phyloP scores from a whole-genome alignment of 1,140 invertebrate species.

The Drosophila serrata region DNA sequence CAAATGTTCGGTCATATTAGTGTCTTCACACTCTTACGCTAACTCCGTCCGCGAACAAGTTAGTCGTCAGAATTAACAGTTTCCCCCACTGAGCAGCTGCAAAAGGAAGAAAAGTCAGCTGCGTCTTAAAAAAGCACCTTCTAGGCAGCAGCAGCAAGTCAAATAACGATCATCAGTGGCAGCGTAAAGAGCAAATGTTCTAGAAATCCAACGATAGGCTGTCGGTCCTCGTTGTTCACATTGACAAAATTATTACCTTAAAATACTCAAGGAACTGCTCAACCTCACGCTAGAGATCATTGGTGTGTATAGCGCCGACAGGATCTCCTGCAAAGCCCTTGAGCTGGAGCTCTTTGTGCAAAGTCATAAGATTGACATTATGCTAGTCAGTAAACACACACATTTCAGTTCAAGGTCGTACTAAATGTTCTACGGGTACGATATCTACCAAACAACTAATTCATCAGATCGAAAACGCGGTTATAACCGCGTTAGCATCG shows the following conservation, averaged over 20 bases:
- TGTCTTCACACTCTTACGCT: too few relatives aligned
- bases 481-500: too few relatives aligned
- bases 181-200: slow-evolving; percentile 2
- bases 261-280: neutral
- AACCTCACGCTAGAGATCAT: too few relatives aligned
- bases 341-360: neutral
- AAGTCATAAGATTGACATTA: neutral
- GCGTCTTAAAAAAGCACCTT: too few relatives aligned
- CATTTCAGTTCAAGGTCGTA: neutral
- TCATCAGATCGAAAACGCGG: neutral
- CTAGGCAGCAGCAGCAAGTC: neutral
- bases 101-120: too few relatives aligned
- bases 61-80: too few relatives aligned
- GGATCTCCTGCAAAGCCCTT: neutral
- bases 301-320: neutral
- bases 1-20: too few relatives aligned
- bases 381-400: neutral
- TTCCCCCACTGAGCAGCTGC: too few relatives aligned
- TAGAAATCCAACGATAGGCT: neutral
- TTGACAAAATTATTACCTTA: neutral
- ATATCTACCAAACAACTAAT: neutral
- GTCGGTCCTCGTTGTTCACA: neutral
- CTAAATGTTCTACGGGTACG: neutral
- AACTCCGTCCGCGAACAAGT: too few relatives aligned
- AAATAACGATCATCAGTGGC: neutral